A percentile compares a stretch with the other conserved stretches of the same genome.
Evolutionary conservation across 2,888 invertebrate genomes (phyloP).

Genomic region (Allacma fusca): DNA sequence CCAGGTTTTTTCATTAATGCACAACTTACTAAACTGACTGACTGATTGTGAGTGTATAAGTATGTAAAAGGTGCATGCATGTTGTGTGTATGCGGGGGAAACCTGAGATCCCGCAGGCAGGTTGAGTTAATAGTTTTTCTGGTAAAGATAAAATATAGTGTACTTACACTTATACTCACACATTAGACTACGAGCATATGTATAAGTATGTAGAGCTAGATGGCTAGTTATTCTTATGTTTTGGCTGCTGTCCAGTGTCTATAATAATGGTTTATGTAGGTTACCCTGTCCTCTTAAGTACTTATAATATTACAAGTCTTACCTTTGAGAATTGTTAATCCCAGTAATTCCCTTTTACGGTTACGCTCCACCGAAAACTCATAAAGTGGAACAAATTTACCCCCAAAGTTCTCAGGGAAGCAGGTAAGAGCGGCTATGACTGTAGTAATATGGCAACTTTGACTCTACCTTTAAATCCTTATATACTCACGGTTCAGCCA

Average conservation of each 20-base stretch:
- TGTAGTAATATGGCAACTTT: neutral
- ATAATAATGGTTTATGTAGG: neutral
- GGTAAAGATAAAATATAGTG: neutral
- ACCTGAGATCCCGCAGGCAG: slow-evolving; percentile 2
- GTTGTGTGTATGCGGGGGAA: neutral
- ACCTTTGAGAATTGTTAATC: slow-evolving; percentile 23
- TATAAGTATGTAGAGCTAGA: too few species aligned
- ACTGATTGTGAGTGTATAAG: too few species aligned
- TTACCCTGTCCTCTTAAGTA: neutral
- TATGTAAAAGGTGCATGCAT: too few species aligned
- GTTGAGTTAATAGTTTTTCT: slow-evolving; percentile 2
- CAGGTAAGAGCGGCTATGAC: neutral
- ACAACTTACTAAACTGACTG: too few species aligned
- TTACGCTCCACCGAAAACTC: slow-evolving; percentile 26
- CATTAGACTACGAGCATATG: too few species aligned
- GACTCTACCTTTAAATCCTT: neutral
- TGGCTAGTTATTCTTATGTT: too few species aligned
- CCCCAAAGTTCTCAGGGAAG: slow-evolving; percentile 11
- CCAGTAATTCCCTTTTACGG: slow-evolving; percentile 22
- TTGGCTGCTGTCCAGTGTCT: too few species aligned
- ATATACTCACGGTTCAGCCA: neutral
- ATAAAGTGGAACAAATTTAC: slow-evolving; percentile 24
- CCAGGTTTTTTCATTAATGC: too few species aligned
- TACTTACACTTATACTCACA: neutral
- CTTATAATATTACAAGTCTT: slow-evolving; percentile 5